Percentiles rank a stretch among this genome's conserved stretches.
These are phyloP conservation scores for Cosmopolites sordidus DNA, from an alignment of 2,888 invertebrate genomes.

Conservation along the genomic window DNA sequence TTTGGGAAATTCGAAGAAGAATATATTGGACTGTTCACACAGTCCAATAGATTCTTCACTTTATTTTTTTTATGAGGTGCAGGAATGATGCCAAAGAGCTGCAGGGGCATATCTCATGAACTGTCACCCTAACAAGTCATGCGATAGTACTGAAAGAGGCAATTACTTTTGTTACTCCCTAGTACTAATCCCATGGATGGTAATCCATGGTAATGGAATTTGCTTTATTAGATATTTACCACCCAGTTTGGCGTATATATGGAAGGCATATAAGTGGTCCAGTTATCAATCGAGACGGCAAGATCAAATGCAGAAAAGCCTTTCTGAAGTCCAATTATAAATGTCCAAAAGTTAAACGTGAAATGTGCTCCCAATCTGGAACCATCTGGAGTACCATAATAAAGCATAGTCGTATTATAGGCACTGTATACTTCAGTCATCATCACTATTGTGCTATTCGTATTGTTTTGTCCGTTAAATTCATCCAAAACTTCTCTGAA, in stretches of 20 bases:
- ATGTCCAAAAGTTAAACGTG: conserved; percentile 72
- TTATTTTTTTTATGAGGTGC: too few species aligned
- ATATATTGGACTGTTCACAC: too few species aligned
- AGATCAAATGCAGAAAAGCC: conserved; percentile 59
- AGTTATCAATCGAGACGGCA: conserved; percentile 58
- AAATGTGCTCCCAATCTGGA: conserved; percentile 61
- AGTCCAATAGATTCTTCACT: too few species aligned
- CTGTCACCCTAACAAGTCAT: too few species aligned
- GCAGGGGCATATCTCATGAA: too few species aligned
- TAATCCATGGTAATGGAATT: too few species aligned
- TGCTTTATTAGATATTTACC: conserved; percentile 4
- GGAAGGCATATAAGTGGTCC: conserved; percentile 59
- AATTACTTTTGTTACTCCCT: too few species aligned
- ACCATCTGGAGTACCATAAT: conserved; percentile 57
- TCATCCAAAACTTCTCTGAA: conserved; percentile 62
- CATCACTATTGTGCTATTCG: conserved; percentile 57
- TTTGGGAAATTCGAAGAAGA: too few species aligned
- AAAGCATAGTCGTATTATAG: conserved; percentile 57
- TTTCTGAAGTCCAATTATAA: conserved; percentile 53
- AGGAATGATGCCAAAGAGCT: too few species aligned
- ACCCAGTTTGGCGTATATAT: conserved; percentile 11
- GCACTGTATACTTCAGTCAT: conserved; percentile 72
- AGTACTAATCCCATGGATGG: too few species aligned
- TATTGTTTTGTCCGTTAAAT: conserved; percentile 41
- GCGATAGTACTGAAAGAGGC: too few species aligned